phyloP scores from a whole-genome alignment of 2,797 vertebrate species.

The Chromis chromis region DNA sequence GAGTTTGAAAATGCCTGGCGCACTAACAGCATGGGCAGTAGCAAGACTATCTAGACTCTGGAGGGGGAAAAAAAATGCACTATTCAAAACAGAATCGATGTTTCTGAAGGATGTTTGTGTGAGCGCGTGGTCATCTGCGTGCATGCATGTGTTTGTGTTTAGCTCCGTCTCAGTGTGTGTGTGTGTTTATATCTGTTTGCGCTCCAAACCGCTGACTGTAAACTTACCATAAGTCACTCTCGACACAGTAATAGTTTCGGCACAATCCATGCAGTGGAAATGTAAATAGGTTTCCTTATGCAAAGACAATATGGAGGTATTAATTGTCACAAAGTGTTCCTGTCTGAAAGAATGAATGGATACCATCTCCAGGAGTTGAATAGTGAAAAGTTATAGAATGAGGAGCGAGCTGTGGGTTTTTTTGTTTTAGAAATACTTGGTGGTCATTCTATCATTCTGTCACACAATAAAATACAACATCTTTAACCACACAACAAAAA shows the following conservation, averaged over 20 bases:
- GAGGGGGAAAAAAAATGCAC: constrained; percentile 70
- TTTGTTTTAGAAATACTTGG: not conserved
- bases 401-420: constrained; percentile 14
- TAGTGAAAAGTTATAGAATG: constrained; percentile 19
- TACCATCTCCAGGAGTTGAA: constrained; percentile 8
- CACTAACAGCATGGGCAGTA: constrained; percentile 82
- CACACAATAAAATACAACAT: not conserved
- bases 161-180: constrained; percentile 1
- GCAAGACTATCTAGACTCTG: constrained; percentile 81
- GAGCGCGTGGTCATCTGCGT: constrained; percentile 1
- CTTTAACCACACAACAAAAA: not conserved
- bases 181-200: constrained; percentile 44
- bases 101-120: constrained; percentile 60
- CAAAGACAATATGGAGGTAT: constrained; percentile 48
- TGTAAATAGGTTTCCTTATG: constrained; percentile 60
- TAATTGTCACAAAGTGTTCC: constrained; percentile 52
- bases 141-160: constrained; percentile 24
- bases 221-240: constrained; percentile 72
- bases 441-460: not conserved
- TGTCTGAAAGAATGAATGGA: constrained; percentile 43
- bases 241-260: constrained; percentile 67
- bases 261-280: constrained; percentile 61
- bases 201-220: constrained; percentile 57
- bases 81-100: constrained; percentile 80
- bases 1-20: constrained; percentile 83